Conservation (phyloP, 2,113 vertebrate genomes). For the Callithrix jacchus region DNA sequence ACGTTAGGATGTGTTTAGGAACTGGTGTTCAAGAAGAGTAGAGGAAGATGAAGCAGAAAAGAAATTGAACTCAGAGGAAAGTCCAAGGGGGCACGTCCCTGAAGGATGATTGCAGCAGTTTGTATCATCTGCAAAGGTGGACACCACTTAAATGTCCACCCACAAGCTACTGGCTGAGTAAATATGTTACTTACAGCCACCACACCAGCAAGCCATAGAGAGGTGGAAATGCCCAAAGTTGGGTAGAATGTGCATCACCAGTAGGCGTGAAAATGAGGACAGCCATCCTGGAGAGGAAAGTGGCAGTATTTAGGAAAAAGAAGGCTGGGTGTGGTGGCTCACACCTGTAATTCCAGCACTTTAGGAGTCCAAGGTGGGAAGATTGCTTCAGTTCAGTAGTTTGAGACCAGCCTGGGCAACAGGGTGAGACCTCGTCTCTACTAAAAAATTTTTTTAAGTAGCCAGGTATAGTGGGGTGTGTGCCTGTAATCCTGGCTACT, state of each 20-base stretch:
- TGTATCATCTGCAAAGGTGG: not conserved
- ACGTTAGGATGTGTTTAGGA: not conserved
- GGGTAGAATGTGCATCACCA: not conserved
- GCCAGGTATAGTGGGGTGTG: too few relatives aligned
- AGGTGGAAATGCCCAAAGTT: fast-evolving
- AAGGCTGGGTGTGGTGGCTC: too few relatives aligned
- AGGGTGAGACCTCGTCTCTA: too few relatives aligned
- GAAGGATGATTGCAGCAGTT: not conserved
- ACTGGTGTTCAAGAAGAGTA: not conserved
- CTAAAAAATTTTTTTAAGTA: too few relatives aligned
- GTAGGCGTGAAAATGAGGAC: not conserved
- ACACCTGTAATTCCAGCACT: too few relatives aligned
- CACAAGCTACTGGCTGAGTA: not conserved
- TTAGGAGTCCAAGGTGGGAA: too few relatives aligned
- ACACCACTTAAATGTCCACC: not conserved
- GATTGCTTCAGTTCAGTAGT: too few relatives aligned
- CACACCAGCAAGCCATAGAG: not conserved
- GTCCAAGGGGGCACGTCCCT: not conserved
- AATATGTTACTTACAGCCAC: not conserved
- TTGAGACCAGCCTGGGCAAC: too few relatives aligned
- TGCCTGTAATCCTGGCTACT: too few relatives aligned
- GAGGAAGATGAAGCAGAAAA: not conserved
- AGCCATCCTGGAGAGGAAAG: not conserved
- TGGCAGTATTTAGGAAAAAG: not conserved
- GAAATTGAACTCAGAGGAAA: not conserved